Conservation (phyloP, 2,888 invertebrate genomes). For the Aplocera efformata region DNA sequence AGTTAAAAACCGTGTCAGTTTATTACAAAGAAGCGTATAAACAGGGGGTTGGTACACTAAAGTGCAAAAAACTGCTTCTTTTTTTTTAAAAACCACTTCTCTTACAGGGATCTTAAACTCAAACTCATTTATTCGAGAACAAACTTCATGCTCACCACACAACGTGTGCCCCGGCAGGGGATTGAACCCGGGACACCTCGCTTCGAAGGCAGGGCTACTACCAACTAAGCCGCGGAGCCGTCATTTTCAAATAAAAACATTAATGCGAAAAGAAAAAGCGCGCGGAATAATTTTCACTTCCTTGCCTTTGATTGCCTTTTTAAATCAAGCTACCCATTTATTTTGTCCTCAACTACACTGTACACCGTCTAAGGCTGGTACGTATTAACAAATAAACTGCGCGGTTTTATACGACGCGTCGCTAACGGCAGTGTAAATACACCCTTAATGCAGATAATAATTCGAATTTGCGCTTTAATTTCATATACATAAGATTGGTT, state of each 20-base stretch:
- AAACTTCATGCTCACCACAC: too few species aligned
- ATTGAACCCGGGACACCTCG: too few species aligned
- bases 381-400: slow-evolving; percentile 77
- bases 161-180: too few species aligned
- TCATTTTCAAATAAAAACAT: too few species aligned
- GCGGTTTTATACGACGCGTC: slow-evolving; percentile 53
- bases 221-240: too few species aligned
- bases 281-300: too few species aligned
- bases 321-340: slow-evolving; percentile 4
- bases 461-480: slow-evolving; percentile 4
- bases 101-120: too few species aligned
- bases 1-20: slow-evolving; percentile 76
- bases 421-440: slow-evolving; percentile 25
- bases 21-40: slow-evolving; percentile 59
- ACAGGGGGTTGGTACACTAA: slow-evolving; percentile 47
- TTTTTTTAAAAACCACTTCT: neutral
- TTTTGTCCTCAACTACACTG: slow-evolving; percentile 40
- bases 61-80: slow-evolving; percentile 21
- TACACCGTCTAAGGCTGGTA: slow-evolving; percentile 53
- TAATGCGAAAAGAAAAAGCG: too few species aligned
- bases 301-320: too few species aligned
- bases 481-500: neutral
- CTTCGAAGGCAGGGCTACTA: too few species aligned
- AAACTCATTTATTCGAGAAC: too few species aligned
- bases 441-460: slow-evolving; percentile 28